Conservation (phyloP, 2,113 vertebrate genomes). For the Vidua chalybeata region DNA sequence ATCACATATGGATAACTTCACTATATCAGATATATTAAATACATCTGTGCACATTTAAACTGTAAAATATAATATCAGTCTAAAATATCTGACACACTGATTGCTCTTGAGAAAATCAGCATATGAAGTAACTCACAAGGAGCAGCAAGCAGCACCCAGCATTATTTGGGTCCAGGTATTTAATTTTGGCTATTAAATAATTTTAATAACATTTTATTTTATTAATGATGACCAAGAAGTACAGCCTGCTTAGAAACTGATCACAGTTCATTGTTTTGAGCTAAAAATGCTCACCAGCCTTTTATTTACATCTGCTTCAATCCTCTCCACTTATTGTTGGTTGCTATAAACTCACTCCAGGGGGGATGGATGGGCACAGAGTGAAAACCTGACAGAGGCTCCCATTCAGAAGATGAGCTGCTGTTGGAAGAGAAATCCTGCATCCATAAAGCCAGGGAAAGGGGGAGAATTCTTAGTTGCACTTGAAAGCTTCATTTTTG, state of each 20-base stretch:
- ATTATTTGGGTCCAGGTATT: not conserved
- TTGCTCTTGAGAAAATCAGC: not conserved
- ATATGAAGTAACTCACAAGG: not conserved
- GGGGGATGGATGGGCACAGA: not conserved
- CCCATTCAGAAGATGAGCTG: not conserved
- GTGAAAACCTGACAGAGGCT: not conserved
- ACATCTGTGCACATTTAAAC: not conserved
- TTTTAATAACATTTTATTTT: not conserved
- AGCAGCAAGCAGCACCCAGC: not conserved
- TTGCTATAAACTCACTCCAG: constrained; percentile 8
- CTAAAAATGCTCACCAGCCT: constrained; percentile 11
- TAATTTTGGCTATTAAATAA: not conserved
- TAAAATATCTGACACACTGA: not conserved
- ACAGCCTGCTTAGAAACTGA: not conserved
- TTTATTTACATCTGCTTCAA: constrained; percentile 43
- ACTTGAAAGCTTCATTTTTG: not conserved
- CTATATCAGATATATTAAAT: not conserved
- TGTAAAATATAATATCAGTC: not conserved
- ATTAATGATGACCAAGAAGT: not conserved
- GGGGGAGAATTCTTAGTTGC: not conserved
- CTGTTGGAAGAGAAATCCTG: not conserved
- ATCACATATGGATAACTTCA: not conserved
- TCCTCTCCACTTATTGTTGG: not conserved
- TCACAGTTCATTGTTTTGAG: not conserved
- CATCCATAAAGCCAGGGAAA: not conserved